Percentiles rank a stretch among this genome's conserved stretches.
Conservation (phyloP, 2,113 vertebrate species). For the Guaruba guarouba region DNA sequence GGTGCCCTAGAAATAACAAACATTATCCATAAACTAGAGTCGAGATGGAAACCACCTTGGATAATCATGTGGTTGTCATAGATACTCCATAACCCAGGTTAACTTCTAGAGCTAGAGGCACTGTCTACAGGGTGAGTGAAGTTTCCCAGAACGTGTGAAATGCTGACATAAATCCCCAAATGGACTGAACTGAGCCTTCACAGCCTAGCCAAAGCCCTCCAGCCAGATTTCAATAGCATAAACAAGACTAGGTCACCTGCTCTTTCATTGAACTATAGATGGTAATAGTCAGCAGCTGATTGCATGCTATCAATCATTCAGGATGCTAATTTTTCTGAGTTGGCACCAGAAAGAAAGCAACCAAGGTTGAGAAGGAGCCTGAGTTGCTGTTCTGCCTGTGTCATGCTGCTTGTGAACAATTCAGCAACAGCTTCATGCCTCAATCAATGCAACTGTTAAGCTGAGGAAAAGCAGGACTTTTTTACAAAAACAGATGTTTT, state of each 20-base stretch:
- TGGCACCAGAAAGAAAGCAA: background rate
- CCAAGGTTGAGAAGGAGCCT: background rate
- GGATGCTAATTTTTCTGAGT: constrained; percentile 11
- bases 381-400: background rate
- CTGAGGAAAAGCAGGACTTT: constrained; percentile 43
- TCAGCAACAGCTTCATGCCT: constrained; percentile 7
- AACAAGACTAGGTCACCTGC: constrained; percentile 16
- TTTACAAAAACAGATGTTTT: constrained; percentile 52
- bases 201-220: constrained; percentile 15
- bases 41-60: background rate
- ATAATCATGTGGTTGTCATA: background rate
- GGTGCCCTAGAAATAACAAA: background rate
- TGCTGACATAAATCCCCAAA: constrained; percentile 33
- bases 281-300: constrained; percentile 10
- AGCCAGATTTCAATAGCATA: constrained; percentile 13
- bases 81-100: background rate
- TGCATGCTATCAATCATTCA: constrained; percentile 39
- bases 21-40: background rate
- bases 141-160: constrained; percentile 27
- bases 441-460: constrained; percentile 46
- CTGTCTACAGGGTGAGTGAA: background rate
- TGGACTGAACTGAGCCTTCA: background rate
- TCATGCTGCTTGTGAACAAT: background rate
- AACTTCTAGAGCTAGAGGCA: background rate
- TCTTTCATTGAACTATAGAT: background rate